Percentiles rank a stretch among this genome's conserved stretches.
These are phyloP conservation scores for Hymenopus coronatus DNA, from an alignment of 2,888 invertebrate species.

Conservation along the genomic window DNA sequence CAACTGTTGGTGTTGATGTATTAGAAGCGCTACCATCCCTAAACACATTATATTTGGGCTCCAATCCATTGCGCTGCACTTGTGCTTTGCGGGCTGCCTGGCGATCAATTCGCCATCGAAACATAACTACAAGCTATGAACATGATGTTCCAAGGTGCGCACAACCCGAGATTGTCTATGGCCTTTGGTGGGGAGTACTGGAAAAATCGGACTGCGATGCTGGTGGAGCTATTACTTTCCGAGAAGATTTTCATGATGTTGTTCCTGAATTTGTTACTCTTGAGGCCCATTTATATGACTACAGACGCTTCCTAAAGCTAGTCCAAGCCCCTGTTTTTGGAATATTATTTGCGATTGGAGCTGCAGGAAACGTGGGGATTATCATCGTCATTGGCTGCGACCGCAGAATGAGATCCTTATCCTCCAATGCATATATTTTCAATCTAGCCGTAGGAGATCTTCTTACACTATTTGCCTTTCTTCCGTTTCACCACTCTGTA, in stretches of 20 bases:
- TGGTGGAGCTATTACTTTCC: background rate
- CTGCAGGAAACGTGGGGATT: background rate
- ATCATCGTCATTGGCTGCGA: background rate
- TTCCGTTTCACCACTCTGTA: background rate
- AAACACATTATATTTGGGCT: background rate
- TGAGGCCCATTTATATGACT: background rate
- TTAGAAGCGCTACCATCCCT: background rate
- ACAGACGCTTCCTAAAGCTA: background rate
- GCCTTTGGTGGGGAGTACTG: constrained; percentile 5
- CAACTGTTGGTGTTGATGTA: background rate
- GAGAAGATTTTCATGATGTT: background rate
- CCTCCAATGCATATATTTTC: background rate
- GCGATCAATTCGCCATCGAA: background rate
- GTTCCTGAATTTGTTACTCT: background rate
- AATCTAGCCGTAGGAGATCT: constrained; percentile 1
- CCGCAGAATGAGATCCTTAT: background rate
- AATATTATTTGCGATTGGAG: background rate
- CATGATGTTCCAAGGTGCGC: constrained; percentile 4
- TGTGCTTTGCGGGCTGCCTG: background rate
- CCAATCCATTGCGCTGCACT: background rate
- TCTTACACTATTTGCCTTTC: background rate
- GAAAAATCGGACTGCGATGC: background rate
- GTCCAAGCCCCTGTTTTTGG: background rate
- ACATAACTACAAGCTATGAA: background rate
- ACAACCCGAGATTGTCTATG: background rate